These are phyloP conservation scores for Exephanes ischioxanthus DNA, from an alignment of 2,888 invertebrate species.

Conservation along the genomic window DNA sequence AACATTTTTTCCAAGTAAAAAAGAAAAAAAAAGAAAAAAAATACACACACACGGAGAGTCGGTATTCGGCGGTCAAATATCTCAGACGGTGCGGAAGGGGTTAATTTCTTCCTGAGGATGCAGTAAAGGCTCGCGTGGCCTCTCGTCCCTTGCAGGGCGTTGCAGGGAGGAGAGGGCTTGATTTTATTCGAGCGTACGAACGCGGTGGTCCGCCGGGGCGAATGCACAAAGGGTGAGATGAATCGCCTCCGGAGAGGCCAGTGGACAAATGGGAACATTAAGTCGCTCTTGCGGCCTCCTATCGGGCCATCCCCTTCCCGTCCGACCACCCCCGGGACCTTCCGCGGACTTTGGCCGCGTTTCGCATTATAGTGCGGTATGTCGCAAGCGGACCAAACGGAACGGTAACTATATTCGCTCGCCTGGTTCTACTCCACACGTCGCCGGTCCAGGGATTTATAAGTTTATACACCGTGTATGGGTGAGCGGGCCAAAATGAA, in stretches of 20 bases:
- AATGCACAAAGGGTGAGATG: conserved; percentile 77
- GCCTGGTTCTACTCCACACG: conserved; percentile 38
- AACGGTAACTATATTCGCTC: conserved; percentile 53
- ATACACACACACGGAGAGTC: not conserved
- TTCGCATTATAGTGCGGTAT: conserved; percentile 44
- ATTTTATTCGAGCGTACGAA: conserved; percentile 77
- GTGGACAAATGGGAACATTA: conserved; percentile 83
- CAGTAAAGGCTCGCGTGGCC: conserved; percentile 12
- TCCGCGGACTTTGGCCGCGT: conserved; percentile 65
- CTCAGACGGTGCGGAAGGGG: conserved; percentile 16
- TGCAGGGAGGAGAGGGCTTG: not conserved
- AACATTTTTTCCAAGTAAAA: not conserved
- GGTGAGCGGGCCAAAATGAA: too few relatives aligned
- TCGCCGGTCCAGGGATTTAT: conserved; percentile 45
- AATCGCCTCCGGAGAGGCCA: conserved; percentile 81
- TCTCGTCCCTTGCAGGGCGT: conserved; percentile 20
- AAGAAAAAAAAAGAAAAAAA: not conserved
- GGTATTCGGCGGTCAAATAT: conserved; percentile 34
- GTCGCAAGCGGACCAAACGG: conserved; percentile 49
- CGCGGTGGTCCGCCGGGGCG: conserved; percentile 58
- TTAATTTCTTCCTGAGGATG: conserved; percentile 57
- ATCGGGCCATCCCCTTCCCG: conserved; percentile 72
- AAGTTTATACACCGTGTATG: not conserved
- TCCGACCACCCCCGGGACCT: conserved; percentile 19
- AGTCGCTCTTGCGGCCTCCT: conserved; percentile 81